phyloP scores from a whole-genome alignment of 2,888 invertebrate species.

The Leptodirus hochenwartii region DNA sequence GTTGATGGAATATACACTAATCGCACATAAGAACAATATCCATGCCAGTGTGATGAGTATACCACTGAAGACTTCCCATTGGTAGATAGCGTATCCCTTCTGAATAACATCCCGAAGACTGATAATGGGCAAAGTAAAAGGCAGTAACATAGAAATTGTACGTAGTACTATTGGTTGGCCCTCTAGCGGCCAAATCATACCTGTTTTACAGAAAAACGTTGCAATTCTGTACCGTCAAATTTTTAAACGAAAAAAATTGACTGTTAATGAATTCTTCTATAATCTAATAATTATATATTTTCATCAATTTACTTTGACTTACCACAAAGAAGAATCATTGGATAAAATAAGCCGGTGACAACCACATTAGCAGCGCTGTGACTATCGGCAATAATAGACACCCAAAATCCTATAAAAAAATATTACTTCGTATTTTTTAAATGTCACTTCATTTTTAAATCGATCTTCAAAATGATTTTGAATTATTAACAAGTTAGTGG shows the following conservation, averaged over 20 bases:
- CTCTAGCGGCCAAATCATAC: constrained; percentile 51
- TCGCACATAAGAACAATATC: constrained; percentile 23
- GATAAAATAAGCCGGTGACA: constrained; percentile 77
- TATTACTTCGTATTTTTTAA: too few species aligned
- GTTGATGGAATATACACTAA: constrained; percentile 20
- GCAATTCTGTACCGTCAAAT: too few species aligned
- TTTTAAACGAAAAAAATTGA: too few species aligned
- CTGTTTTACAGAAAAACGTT: constrained; percentile 26
- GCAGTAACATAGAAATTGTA: constrained; percentile 26
- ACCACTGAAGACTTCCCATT: constrained; percentile 54
- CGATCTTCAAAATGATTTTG: too few species aligned
- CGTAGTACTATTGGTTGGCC: constrained; percentile 34
- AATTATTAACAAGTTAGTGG: too few species aligned
- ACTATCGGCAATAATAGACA: constrained; percentile 60
- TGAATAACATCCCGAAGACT: constrained; percentile 59
- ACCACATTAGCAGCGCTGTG: constrained; percentile 71
- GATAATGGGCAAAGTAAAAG: constrained; percentile 63
- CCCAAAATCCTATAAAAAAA: constrained; percentile 43
- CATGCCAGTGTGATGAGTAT: constrained; percentile 47
- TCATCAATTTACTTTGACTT: too few species aligned
- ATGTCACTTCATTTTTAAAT: too few species aligned
- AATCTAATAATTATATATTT: constrained; percentile 1
- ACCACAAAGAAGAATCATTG: constrained; percentile 76
- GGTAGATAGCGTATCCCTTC: constrained; percentile 50
- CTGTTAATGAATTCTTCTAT: constrained; percentile 3